Evolutionary conservation across 92 coral and sea anemone genomes (phyloP).

Genomic region (Zoanthus sociatus): DNA sequence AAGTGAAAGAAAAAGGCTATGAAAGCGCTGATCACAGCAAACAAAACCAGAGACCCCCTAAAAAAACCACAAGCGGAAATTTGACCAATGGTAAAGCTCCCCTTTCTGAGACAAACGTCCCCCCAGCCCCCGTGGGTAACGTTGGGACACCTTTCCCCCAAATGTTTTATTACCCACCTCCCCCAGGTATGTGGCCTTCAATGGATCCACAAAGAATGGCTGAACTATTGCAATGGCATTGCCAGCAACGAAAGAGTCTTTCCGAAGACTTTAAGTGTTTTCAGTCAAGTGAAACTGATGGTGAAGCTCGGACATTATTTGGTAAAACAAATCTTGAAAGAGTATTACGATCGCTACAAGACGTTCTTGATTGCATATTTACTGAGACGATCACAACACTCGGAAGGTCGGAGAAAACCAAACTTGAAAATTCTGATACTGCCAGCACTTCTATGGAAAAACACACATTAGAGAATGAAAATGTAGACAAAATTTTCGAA

Average conservation of each 20-base stretch:
- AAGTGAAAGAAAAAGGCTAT: not conserved
- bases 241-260: conserved; percentile 24
- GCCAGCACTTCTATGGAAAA: not conserved
- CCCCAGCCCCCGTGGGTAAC: not conserved
- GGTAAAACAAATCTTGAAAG: conserved; percentile 21
- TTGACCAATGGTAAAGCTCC: not conserved
- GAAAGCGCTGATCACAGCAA: not conserved
- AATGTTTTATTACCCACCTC: conserved; percentile 13
- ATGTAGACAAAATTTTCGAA: not conserved
- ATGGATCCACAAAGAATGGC: conserved; percentile 22
- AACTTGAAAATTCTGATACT: not conserved
- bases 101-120: not conserved
- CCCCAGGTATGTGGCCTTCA: conserved; percentile 23
- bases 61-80: not conserved
- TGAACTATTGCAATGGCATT: conserved; percentile 34
- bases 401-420: conserved; percentile 13
- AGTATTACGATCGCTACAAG: conserved; percentile 33
- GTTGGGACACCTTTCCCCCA: not conserved
- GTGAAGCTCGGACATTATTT: not conserved
- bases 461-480: not conserved
- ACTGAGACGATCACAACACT: conserved; percentile 40
- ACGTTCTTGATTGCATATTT: conserved; percentile 40
- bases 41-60: not conserved
- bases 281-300: conserved; percentile 1
- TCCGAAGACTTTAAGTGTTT: conserved; percentile 15